Conservation (phyloP, 2,888 invertebrate genomes). For the Didymodactylos carnosus region DNA sequence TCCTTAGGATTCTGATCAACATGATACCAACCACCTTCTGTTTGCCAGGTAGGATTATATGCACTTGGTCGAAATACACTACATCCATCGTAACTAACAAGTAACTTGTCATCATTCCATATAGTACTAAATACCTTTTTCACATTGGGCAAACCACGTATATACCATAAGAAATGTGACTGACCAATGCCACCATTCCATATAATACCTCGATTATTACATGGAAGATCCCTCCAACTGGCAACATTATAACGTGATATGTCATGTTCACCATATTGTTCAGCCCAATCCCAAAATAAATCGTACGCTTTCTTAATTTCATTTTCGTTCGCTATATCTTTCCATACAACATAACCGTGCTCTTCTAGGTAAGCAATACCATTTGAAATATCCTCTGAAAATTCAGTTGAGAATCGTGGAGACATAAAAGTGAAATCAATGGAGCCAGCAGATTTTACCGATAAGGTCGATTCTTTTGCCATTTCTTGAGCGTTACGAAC, state of each 20-base stretch:
- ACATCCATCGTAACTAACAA: not conserved
- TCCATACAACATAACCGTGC: not conserved
- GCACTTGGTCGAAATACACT: not conserved
- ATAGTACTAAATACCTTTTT: not conserved
- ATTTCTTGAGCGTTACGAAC: too few species aligned
- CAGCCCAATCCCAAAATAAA: not conserved
- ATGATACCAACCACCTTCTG: not conserved
- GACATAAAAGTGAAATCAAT: not conserved
- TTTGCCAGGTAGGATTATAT: not conserved
- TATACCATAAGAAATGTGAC: not conserved
- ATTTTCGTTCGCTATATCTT: not conserved
- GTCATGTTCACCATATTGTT: not conserved
- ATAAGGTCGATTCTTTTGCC: too few species aligned
- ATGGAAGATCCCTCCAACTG: too few species aligned
- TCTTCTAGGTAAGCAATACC: not conserved
- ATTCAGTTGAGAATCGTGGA: not conserved
- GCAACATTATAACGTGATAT: not conserved
- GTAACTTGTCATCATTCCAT: not conserved
- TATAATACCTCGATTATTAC: not conserved
- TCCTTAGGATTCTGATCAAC: not conserved
- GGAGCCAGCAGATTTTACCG: too few species aligned
- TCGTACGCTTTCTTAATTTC: not conserved
- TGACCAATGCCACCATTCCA: not conserved
- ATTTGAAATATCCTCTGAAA: not conserved
- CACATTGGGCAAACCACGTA: not conserved